Percentiles rank a stretch among this genome's conserved stretches.
These are phyloP conservation scores for Cremastinae sp. DNA, from an alignment of 2,888 invertebrate species.

Conservation along the genomic window DNA sequence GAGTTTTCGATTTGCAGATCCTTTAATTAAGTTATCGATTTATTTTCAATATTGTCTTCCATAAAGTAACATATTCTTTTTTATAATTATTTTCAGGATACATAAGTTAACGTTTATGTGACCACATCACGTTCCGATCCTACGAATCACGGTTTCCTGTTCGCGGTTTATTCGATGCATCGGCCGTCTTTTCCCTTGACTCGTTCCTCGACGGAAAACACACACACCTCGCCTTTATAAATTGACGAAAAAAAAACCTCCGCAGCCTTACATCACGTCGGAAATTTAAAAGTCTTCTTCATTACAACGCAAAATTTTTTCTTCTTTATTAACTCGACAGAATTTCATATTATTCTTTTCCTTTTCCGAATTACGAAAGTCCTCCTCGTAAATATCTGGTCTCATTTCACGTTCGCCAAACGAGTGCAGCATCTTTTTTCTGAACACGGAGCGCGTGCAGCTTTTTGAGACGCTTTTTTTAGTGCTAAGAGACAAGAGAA, in stretches of 20 bases:
- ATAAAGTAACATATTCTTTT: constrained; percentile 57
- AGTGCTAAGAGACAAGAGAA: neutral
- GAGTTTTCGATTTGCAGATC: constrained; percentile 63
- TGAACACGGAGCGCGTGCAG: constrained; percentile 2
- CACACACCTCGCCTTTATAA: too few species aligned
- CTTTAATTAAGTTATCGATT: constrained; percentile 78
- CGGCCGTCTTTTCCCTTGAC: neutral
- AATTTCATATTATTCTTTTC: constrained; percentile 1
- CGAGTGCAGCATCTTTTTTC: constrained; percentile 36
- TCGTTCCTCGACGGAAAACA: neutral
- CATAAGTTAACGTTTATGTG: constrained; percentile 67
- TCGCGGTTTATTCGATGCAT: constrained; percentile 6
- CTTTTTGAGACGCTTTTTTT: constrained; percentile 31
- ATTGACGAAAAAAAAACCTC: too few species aligned
- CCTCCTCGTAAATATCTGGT: constrained; percentile 28
- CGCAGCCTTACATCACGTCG: too few species aligned
- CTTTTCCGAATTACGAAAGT: constrained; percentile 16
- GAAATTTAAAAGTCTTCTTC: too few species aligned
- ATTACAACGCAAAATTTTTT: too few species aligned
- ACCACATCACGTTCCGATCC: constrained; percentile 66
- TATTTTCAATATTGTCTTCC: constrained; percentile 73
- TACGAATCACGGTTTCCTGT: constrained; percentile 25
- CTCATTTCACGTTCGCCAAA: constrained; percentile 36
- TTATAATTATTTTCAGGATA: constrained; percentile 19
- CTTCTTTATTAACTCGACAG: too few species aligned